A percentile compares a stretch with the other conserved stretches of the same genome.
These are phyloP conservation scores for Isurus oxyrinchus DNA, from an alignment of 2,113 vertebrate genomes.

Conservation along the genomic window DNA sequence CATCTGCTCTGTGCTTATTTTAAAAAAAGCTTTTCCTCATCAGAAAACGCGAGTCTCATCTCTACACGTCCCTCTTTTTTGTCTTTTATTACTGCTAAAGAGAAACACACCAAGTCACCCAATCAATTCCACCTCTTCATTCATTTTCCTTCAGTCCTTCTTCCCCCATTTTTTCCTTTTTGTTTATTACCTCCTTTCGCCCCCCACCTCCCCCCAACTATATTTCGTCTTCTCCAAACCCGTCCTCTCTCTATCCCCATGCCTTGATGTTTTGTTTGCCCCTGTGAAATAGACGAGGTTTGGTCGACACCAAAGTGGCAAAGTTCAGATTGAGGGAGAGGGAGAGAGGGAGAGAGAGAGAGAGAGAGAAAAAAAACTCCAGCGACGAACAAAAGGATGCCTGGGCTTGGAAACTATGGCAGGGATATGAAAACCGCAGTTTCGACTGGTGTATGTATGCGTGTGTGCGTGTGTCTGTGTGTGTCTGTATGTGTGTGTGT, in stretches of 20 bases:
- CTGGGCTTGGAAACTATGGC: conserved; percentile 61
- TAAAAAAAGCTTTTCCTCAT: background rate
- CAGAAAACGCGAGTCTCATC: conserved; percentile 34
- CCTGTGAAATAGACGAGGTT: conserved; percentile 52
- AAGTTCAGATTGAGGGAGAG: conserved; percentile 55
- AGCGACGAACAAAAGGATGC: conserved; percentile 61
- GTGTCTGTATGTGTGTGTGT: conserved; percentile 35
- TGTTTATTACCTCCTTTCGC: conserved; percentile 31
- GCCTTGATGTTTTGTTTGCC: background rate
- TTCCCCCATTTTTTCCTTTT: background rate
- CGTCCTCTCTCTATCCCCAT: background rate
- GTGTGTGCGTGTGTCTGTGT: background rate
- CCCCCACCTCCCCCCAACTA: background rate
- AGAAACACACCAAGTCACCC: conserved; percentile 8
- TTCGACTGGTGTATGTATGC: conserved; percentile 55
- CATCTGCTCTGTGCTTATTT: conserved; percentile 37
- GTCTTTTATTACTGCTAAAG: background rate
- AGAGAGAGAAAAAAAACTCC: conserved; percentile 39
- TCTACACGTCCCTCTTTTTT: conserved; percentile 30
- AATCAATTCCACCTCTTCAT: conserved; percentile 21
- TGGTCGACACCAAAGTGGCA: conserved; percentile 63
- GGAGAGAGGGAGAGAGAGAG: background rate
- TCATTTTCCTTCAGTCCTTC: conserved; percentile 27
- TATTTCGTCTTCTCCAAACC: background rate
- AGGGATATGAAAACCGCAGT: conserved; percentile 66